Evolutionary conservation across 30 jellyfish, hydroid and myxozoan genomes (phyloP).

Genomic region (Hydractinia symbiolongicarpus): DNA sequence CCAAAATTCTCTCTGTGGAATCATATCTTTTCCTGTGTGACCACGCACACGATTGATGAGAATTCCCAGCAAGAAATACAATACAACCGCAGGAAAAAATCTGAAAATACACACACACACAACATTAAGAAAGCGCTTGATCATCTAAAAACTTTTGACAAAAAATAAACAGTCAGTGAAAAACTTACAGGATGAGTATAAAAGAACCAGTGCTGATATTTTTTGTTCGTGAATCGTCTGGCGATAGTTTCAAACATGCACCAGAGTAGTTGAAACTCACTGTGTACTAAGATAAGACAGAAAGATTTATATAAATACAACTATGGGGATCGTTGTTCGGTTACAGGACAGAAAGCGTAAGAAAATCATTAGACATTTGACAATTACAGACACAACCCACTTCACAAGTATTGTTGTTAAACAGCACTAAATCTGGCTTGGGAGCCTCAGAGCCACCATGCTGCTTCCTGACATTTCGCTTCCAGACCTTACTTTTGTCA

Average conservation of each 20-base stretch:
- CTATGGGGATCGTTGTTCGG: no score
- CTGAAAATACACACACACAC: conserved; percentile 25
- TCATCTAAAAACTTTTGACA: neutral
- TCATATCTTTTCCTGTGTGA: conserved; percentile 52
- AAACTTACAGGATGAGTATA: conserved; percentile 71
- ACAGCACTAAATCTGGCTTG: conserved; percentile 32
- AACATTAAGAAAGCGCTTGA: neutral
- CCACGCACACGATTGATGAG: conserved; percentile 87
- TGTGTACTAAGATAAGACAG: conserved; percentile 27
- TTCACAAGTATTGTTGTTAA: conserved; percentile 40
- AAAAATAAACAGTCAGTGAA: neutral
- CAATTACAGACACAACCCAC: conserved; percentile 25
- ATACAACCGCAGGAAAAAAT: conserved; percentile 86
- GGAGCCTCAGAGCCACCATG: conserved; percentile 27
- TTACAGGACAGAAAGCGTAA: no score
- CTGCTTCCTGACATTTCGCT: neutral
- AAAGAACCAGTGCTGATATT: conserved; percentile 80
- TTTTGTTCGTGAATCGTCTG: conserved; percentile 49
- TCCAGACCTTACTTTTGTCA: neutral
- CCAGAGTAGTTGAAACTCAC: conserved; percentile 64
- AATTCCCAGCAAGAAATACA: conserved; percentile 70
- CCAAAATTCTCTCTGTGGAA: conserved; percentile 85
- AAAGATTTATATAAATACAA: neutral
- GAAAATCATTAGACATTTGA: no score
- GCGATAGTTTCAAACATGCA: conserved; percentile 52